Percentiles rank a stretch among this genome's conserved stretches.
These are phyloP conservation scores for Anabas testudineus DNA, from an alignment of 2,797 vertebrate species.

Conservation along the genomic window DNA sequence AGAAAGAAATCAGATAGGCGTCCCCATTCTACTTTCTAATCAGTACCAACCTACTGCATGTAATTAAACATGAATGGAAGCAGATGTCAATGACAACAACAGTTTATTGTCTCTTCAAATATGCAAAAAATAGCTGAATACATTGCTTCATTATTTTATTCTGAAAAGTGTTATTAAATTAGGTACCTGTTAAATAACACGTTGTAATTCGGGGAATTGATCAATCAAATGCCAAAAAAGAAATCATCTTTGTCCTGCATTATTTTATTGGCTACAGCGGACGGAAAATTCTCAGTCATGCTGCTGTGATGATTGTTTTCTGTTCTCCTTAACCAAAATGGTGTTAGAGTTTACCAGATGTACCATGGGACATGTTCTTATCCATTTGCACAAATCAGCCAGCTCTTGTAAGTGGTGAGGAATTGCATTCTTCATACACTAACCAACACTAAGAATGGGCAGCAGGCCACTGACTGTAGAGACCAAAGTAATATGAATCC, in stretches of 20 bases:
- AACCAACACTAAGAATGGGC: not conserved
- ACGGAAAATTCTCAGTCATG: slow-evolving; percentile 11
- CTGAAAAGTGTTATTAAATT: slow-evolving; percentile 12
- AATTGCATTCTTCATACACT: not conserved
- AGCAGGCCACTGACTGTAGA: not conserved
- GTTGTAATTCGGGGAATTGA: slow-evolving; percentile 10
- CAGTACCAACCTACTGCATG: not conserved
- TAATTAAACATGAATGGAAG: not conserved
- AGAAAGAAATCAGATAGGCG: not conserved
- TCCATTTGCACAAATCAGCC: slow-evolving; percentile 7
- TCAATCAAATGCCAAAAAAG: slow-evolving; percentile 3
- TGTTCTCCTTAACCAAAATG: not conserved
- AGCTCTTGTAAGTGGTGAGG: not conserved
- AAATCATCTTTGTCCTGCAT: slow-evolving; percentile 16
- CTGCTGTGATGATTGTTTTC: slow-evolving; percentile 1
- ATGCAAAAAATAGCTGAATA: not conserved
- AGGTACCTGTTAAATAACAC: not conserved
- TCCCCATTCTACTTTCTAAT: not conserved
- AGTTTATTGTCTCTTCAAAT: not conserved
- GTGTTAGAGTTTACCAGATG: not conserved
- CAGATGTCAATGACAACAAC: not conserved
- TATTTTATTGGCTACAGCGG: slow-evolving; percentile 1
- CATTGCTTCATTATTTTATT: slow-evolving; percentile 1
- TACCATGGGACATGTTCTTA: slow-evolving; percentile 2
- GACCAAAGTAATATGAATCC: not conserved